phyloP scores from a whole-genome alignment of 1,140 invertebrate genomes.

The Varroa destructor region DNA sequence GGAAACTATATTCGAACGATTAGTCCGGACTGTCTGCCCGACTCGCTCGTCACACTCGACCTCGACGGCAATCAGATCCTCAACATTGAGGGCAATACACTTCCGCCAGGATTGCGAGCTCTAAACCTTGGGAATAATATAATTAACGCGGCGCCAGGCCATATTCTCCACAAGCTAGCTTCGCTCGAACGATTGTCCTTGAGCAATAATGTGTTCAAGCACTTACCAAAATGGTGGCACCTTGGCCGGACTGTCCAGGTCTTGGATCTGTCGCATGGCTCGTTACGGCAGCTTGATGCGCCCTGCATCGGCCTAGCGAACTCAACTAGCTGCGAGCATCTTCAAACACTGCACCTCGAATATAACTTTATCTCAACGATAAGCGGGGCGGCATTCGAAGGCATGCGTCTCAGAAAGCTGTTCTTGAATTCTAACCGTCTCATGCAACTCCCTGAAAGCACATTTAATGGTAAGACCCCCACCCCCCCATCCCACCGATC shows the following conservation, averaged over 20 bases:
- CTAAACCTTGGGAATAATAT: conserved; percentile 25
- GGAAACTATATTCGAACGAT: conserved; percentile 15
- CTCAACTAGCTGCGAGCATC: conserved; percentile 1
- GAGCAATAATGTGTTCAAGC: conserved; percentile 24
- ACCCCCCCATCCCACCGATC: no score
- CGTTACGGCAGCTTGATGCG: conserved; percentile 1
- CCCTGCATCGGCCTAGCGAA: conserved; percentile 16
- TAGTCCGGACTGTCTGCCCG: conserved; percentile 6
- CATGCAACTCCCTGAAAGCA: not conserved
- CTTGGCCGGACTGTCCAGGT: not conserved
- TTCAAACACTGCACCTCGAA: conserved; percentile 13
- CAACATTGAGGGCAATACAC: conserved; percentile 1
- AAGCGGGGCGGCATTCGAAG: not conserved
- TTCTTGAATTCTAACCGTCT: conserved; percentile 15
- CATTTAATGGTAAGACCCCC: conserved; percentile 2
- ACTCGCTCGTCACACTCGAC: conserved; percentile 18
- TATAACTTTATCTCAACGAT: conserved; percentile 17
- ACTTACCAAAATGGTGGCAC: conserved; percentile 6
- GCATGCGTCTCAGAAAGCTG: conserved; percentile 12
- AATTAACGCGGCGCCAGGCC: conserved; percentile 3
- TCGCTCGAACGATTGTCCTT: conserved; percentile 11
- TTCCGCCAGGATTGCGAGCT: conserved; percentile 1
- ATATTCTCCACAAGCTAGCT: conserved; percentile 14
- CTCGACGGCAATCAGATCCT: conserved; percentile 20
- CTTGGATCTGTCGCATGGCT: conserved; percentile 24